A percentile compares a stretch with the other conserved stretches of the same genome.
Conservation (phyloP, 2,113 vertebrate genomes). For the Tachysurus fulvidraco region DNA sequence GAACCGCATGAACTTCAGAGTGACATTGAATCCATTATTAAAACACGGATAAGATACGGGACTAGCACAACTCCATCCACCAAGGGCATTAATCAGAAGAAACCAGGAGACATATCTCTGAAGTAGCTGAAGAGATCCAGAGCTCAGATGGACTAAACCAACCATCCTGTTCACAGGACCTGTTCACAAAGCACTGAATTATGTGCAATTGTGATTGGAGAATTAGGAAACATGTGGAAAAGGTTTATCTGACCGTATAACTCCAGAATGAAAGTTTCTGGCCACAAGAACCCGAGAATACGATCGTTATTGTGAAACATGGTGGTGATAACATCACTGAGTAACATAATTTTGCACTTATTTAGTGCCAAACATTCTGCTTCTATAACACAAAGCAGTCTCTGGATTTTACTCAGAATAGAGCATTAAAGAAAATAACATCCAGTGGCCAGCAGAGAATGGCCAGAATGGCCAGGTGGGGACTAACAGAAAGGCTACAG, state of each 20-base stretch:
- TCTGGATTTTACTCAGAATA: no score
- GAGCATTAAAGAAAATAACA: no score
- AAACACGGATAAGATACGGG: background rate
- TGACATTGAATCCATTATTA: background rate
- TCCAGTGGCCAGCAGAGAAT: no score
- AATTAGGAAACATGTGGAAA: no score
- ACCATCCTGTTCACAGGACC: background rate
- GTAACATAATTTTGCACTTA: background rate
- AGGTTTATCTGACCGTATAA: background rate
- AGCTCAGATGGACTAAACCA: background rate
- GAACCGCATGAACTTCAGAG: background rate
- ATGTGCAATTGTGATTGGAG: background rate
- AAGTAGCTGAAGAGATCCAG: background rate
- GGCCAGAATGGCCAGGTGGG: no score
- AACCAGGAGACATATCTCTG: background rate
- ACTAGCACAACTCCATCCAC: background rate
- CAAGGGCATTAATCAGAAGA: background rate
- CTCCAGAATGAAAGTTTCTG: background rate
- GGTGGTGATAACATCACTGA: background rate
- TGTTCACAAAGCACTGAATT: background rate
- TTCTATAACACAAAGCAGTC: no score
- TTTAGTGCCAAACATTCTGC: background rate
- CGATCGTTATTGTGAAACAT: background rate
- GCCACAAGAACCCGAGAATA: no score
- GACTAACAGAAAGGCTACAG: no score